phyloP scores from a whole-genome alignment of 1,140 invertebrate species.

The Leucophenga varia region DNA sequence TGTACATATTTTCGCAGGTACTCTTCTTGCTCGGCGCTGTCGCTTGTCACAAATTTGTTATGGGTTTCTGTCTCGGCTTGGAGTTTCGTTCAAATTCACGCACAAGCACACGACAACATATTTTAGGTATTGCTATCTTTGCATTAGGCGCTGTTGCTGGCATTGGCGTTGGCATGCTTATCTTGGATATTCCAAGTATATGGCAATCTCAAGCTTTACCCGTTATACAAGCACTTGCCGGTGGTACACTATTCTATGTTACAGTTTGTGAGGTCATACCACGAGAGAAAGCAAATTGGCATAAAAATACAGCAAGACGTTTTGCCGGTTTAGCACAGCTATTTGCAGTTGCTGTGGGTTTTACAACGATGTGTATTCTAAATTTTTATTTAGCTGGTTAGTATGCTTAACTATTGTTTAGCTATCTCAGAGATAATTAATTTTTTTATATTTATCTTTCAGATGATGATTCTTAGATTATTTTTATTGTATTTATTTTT shows the following conservation, averaged over 20 bases:
- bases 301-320: constrained; percentile 57
- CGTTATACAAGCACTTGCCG: constrained; percentile 74
- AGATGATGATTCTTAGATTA: constrained; percentile 34
- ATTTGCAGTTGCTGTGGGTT: constrained; percentile 61
- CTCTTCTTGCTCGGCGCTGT: constrained; percentile 70
- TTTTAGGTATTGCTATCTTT: constrained; percentile 66
- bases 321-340: constrained; percentile 66
- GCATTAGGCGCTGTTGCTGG: constrained; percentile 68
- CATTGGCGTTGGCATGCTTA: constrained; percentile 65
- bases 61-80: constrained; percentile 75
- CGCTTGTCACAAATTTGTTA: constrained; percentile 75
- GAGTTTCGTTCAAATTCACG: constrained; percentile 63
- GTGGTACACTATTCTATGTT: constrained; percentile 88
- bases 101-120: constrained; percentile 58
- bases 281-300: constrained; percentile 71
- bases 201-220: constrained; percentile 60
- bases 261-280: constrained; percentile 90
- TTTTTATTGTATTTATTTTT: too few relatives aligned
- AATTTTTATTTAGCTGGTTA: constrained; percentile 58
- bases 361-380: constrained; percentile 63
- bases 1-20: constrained; percentile 57
- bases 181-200: constrained; percentile 57
- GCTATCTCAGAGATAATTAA: too few relatives aligned
- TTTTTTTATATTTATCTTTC: constrained; percentile 1
- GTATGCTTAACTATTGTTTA: constrained; percentile 10